phyloP scores from a whole-genome alignment of 1,140 invertebrate species.

The Cyclina sinensis region DNA sequence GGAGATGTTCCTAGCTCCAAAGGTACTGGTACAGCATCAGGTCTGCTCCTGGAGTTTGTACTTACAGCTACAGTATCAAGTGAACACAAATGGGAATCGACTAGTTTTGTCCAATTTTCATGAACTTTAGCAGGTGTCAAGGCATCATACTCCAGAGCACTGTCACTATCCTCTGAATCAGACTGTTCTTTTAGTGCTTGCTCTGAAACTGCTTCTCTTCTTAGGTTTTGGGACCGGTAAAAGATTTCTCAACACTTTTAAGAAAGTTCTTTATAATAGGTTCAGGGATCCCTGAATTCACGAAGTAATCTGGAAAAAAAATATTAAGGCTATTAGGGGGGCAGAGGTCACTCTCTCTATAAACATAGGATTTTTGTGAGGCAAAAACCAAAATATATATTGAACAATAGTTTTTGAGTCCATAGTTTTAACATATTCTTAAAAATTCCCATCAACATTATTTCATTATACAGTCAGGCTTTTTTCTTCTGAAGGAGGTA shows the following conservation, averaged over 20 bases:
- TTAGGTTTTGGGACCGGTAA: not conserved
- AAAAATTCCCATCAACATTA: too few relatives aligned
- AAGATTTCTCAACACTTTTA: conserved; percentile 50
- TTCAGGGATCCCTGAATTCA: conserved; percentile 39
- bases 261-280: conserved; percentile 59
- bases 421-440: too few relatives aligned
- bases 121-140: not conserved
- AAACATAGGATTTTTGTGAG: too few relatives aligned
- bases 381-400: too few relatives aligned
- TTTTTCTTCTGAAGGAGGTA: too few relatives aligned
- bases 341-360: too few relatives aligned
- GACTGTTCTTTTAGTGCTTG: not conserved
- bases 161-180: conserved; percentile 9
- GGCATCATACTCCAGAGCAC: not conserved
- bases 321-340: not conserved
- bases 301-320: conserved; percentile 51
- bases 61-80: not conserved
- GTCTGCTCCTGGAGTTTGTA: not conserved
- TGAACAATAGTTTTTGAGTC: too few relatives aligned
- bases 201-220: not conserved
- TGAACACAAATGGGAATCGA: not conserved
- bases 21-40: not conserved
- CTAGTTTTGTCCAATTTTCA: not conserved
- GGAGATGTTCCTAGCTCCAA: not conserved
- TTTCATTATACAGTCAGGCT: too few relatives aligned